Base-by-base conservation (phyloP, 2,113 vertebrate species). In the Platichthys flesus region DNA sequence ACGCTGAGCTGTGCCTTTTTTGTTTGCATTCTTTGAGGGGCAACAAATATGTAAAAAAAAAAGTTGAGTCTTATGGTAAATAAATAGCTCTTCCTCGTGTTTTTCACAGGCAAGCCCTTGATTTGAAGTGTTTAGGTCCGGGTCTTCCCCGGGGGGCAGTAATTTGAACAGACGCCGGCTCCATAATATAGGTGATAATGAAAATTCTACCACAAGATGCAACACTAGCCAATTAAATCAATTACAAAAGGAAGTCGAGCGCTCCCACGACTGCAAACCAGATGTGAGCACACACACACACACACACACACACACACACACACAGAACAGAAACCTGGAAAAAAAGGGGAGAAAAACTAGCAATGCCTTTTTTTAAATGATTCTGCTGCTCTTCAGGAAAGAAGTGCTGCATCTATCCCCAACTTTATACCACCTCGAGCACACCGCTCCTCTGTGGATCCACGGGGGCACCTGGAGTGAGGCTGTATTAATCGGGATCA, bases 401-500 rank as follows among this genome's bases (percentile, higher is more conserved):
- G 28, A 73, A 57, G 23, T 63, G 67, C 66, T 70, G 58, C 74
- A 75, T 88, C 87, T 85, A 83, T 74, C 72, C 76, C 55, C 45
- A 20, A 63, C 64, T 79, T 75, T 61, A 76, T 31, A 45, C 24
- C 4, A 23, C 57, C 71, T 35, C 35, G 15, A 73, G 60, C 79
- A 54, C 15, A 10, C 55, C 51, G 4, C 52, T 81, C 75, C 81
- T 86, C 78, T 80, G 83, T 85, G 82, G 85, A 90, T 85, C 84
- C 73, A 66, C n/a, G 16, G 87, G 72, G 72, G 78, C 67, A 76
- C 79, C 84, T 74, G 24, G 80, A 85, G 81, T 54, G 58, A 80
- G 81, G 62, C 83, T 52, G 78, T 58, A 82, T 88, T 89, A 92
- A 89, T 82, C 73, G 84, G 78, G 77, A 88, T 89, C 83, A 85